Base-by-base conservation (phyloP, 2,113 vertebrate species). In the Paratilapia polleni region DNA sequence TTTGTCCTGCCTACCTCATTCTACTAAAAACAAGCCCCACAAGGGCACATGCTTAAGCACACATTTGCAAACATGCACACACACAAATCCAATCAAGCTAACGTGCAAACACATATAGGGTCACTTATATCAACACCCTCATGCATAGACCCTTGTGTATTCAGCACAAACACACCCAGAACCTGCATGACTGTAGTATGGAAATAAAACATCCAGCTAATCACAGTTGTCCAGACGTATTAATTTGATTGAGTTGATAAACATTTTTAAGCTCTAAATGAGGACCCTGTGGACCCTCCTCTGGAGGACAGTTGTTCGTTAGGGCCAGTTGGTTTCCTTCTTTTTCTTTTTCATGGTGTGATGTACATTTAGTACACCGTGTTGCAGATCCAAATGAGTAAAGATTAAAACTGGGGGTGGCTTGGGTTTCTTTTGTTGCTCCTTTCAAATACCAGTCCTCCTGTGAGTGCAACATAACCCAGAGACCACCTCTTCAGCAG, bases 321-420 rank as follows among this genome's bases (percentile, higher is more conserved):
- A 20, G 59, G 54, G 78, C 84, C 91, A 89, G 87, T 94, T 94
- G 91, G 86, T 89, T 93, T 92, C 83, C 78, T 74, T 94, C 92
- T 85, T 17, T 1, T 13, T 79, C 68, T 58, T 86, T 60, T 80
- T 59, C 34, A 81, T 20, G 22, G 75, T 54, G 38, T n/a, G 3
- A 19, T 24, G 38, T 15, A 68, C 57, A 75, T 81, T 70, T 26
- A 84, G 5, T 10, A 54, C 56, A 12, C n/a, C 1, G 13, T n/a
- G 43, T 61, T 83, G 68, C 80, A 82, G 26, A 59, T 73, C 19
- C 24, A 26, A 36, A 57, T 36, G 59, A 38, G 58, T 5, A 8
- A 19, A 78, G 26, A 82, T 57, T 20, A 26, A 77, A 75, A 49
- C 74, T 73, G 36, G 82, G 73, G 22, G 68, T 59, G 82, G 58